A percentile compares a stretch with the other conserved stretches of the same genome.
Conservation (phyloP, 1,140 invertebrate species). For the Drosophila nannoptera region DNA sequence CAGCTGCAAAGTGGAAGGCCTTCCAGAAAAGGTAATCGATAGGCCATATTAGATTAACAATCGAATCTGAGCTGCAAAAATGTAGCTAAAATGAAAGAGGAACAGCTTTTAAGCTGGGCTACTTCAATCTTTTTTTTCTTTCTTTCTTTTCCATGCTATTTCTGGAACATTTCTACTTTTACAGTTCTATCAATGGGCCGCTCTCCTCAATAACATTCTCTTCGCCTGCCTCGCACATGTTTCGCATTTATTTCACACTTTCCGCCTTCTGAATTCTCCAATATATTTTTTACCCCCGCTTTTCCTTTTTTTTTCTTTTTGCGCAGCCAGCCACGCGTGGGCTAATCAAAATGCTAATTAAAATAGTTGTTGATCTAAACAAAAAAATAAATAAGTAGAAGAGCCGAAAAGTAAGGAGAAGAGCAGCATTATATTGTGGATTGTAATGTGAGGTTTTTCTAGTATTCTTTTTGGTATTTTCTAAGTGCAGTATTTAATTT, state of each 20-base stretch:
- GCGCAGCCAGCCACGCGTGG: conserved; percentile 6
- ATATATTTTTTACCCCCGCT: not conserved
- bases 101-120: too few relatives aligned
- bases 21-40: too few relatives aligned
- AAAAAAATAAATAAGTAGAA: not conserved
- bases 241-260: conserved; percentile 6
- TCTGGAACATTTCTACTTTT: too few relatives aligned
- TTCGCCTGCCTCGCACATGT: not conserved
- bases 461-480: conserved; percentile 14
- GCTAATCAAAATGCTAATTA: conserved; percentile 21
- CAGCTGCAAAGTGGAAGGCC: too few relatives aligned
- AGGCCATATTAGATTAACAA: too few relatives aligned
- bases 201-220: not conserved
- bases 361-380: conserved; percentile 4
- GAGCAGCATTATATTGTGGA: not conserved
- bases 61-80: too few relatives aligned
- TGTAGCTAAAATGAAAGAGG: too few relatives aligned
- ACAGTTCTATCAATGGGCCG: too few relatives aligned
- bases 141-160: not conserved
- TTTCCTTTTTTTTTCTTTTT: conserved; percentile 3
- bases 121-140: not conserved
- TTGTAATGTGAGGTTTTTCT: not conserved
- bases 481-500: conserved; percentile 3
- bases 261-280: not conserved
- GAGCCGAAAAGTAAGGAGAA: too few relatives aligned